Base-by-base conservation (phyloP, 2,797 vertebrate species). In the Tympanoctomys barrerae region DNA sequence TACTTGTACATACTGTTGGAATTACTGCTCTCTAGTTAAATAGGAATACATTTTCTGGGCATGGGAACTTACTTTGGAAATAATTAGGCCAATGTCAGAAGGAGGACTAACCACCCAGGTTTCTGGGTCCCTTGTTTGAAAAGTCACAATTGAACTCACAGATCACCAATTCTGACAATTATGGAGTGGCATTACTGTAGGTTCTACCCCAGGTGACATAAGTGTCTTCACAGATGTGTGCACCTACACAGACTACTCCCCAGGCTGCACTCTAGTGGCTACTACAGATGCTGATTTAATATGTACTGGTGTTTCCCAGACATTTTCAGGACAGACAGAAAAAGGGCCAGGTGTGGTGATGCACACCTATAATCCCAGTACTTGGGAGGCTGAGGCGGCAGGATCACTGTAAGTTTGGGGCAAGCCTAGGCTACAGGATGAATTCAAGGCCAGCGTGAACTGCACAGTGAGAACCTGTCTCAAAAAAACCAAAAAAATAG, bases 11-110 rank as follows among this genome's bases (percentile, higher is more conserved):
- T 78, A 89, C 16, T 59, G 52, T 70, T 78, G 75, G n/a, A 90
- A 77, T 86, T 90, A 70, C 36, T 83, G 42, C 39, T 84, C 42
- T 97, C 61, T 77, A 81, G 94, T 81, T 94, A 92, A 86, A 80
- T 39, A 89, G 68, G 70, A 81, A 91, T 9, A 70, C 9, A 73
- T 83, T 94, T 96, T 86, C 82, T 93, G 80, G 61, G 49, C 31
- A 61, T 83, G 28, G 75, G 75, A 78, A 78, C 46, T 78, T 78
- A n/a, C 24, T 80, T 59, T 80, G 42, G 22, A n/a, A 82, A 61
- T 8, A 71, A 88, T 36, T 90, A 49, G 49, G 81, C 33, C 49
- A 90, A 36, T 52, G 52, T 87, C 79, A 95, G 89, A 85, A 71
- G 90, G 28, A 94, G 86, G 86, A 94, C 79, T 80, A 78, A 78